These are phyloP conservation scores for Cerastoderma edule DNA, from an alignment of 2,888 invertebrate genomes.

Conservation along the genomic window DNA sequence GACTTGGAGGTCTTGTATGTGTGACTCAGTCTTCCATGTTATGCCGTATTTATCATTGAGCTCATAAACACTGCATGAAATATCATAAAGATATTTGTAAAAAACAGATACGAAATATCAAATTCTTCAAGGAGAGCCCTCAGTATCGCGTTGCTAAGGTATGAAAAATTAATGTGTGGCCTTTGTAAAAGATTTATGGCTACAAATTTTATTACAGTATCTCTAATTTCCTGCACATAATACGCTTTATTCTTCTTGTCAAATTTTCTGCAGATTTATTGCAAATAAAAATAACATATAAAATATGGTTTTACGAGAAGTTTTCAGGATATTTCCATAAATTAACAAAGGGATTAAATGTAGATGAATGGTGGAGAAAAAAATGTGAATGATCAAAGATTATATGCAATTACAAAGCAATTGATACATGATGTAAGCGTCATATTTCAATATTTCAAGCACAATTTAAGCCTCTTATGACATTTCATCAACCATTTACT, in stretches of 20 bases:
- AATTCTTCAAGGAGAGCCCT: constrained; percentile 7
- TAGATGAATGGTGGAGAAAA: constrained; percentile 7
- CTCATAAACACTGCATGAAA: constrained; percentile 24
- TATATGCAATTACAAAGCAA: constrained; percentile 10
- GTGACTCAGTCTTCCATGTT: too few relatives aligned
- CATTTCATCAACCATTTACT: constrained; percentile 12
- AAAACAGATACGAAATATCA: constrained; percentile 8
- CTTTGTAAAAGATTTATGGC: constrained; percentile 29
- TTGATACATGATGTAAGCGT: constrained; percentile 17
- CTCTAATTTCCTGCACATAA: constrained; percentile 36
- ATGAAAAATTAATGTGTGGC: constrained; percentile 35
- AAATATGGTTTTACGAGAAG: constrained; percentile 41
- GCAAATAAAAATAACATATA: constrained; percentile 51
- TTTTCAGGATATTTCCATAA: constrained; percentile 45
- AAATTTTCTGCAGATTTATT: constrained; percentile 49
- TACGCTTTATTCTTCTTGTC: constrained; percentile 44
- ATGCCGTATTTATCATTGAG: constrained; percentile 14
- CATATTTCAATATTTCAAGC: constrained; percentile 20
- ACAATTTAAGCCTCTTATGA: constrained; percentile 13
- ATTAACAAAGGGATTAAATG: constrained; percentile 47
- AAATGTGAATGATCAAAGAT: constrained; percentile 18
- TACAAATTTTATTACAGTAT: constrained; percentile 30
- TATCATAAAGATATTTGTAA: constrained; percentile 26
- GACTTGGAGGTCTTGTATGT: too few relatives aligned
- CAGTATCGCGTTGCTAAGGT: constrained; percentile 17